phyloP scores from a whole-genome alignment of 1,140 invertebrate species.

The Trypoxylus dichotomus region DNA sequence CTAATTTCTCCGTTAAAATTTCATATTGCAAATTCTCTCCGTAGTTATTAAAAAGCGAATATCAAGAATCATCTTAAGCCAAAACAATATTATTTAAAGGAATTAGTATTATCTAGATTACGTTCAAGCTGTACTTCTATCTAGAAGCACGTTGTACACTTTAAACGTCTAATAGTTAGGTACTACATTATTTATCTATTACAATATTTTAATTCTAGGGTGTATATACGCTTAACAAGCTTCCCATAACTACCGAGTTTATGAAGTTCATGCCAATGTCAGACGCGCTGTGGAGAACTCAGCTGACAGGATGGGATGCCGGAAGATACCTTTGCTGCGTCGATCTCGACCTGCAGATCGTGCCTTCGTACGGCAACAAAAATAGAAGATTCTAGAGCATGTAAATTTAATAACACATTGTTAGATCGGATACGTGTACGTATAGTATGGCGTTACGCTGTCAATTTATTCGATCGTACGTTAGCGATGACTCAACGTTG shows the following conservation, averaged over 20 bases:
- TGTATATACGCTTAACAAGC: conserved; percentile 34
- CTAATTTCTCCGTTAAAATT: too few species aligned
- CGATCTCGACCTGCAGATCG: conserved; percentile 37
- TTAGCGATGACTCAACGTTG: neutral
- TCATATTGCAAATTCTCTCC: too few species aligned
- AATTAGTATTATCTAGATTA: too few species aligned
- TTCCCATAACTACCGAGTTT: conserved; percentile 35
- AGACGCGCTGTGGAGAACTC: conserved; percentile 41
- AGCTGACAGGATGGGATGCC: conserved; percentile 34
- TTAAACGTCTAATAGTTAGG: too few species aligned
- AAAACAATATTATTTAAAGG: too few species aligned
- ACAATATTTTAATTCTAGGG: conserved; percentile 38
- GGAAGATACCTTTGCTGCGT: conserved; percentile 36
- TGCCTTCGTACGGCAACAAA: neutral
- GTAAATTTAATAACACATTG: too few species aligned
- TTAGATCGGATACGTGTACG: neutral
- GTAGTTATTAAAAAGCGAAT: too few species aligned
- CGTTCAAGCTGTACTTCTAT: too few species aligned
- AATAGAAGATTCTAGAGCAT: neutral
- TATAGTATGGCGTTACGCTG: neutral
- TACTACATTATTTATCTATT: neutral
- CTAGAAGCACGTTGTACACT: too few species aligned
- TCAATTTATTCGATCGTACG: neutral
- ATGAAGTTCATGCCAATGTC: conserved; percentile 37
- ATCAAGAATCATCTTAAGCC: too few species aligned